Evolutionary conservation across 23 tunicate genomes (phyloP), one percentile per base, ranked within the genome.

Genomic region (Styela clava): DNA sequence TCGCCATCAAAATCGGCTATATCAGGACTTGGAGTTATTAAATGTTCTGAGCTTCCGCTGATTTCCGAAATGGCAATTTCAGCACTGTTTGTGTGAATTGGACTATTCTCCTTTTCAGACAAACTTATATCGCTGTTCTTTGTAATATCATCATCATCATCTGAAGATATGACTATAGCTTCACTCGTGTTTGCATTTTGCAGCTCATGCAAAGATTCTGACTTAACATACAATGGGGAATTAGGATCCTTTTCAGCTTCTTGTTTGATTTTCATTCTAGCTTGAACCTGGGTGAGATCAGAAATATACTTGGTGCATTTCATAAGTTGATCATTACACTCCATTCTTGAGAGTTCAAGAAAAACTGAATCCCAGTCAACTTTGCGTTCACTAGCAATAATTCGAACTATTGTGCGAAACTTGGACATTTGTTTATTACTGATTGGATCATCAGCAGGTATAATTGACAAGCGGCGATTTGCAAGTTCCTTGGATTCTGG

Each of bases 371-470:
- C 78, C 16, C 32, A 51, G 18, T 63, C 35, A 16, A 35, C 23
- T n/a, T 51, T 73, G 28, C 74, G 77, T 35, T 30, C 22, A 31
- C 56, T 78, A 16, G 94, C 88, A 33, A 89, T 89, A 25, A 3
- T 24, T 16, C 35, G 24, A 69, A 79, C 72, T n/a, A 89, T 79
- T 2, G 71, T 16, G 33, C 80, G 69, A 79, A 89, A 78, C 51
- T 64, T 73, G 24, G 73, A 74, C 18, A 31, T 62, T 31, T 35
- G 44, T 1, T 70, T 29, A 37, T 85, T 44, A 31, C 82, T 82
- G 33, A 89, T 64, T 21, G 94, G 94, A 73, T 89, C 94, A 27
- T 84, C 61, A 22, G 74, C 61, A 2, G 88, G 67, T 27, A 89
- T 79, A 29, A 89, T 29, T 5, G 87, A 69, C 16, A 89, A 36